Evolutionary conservation across 2,888 invertebrate genomes (phyloP).

Genomic region (Cataglyphis cursor): DNA sequence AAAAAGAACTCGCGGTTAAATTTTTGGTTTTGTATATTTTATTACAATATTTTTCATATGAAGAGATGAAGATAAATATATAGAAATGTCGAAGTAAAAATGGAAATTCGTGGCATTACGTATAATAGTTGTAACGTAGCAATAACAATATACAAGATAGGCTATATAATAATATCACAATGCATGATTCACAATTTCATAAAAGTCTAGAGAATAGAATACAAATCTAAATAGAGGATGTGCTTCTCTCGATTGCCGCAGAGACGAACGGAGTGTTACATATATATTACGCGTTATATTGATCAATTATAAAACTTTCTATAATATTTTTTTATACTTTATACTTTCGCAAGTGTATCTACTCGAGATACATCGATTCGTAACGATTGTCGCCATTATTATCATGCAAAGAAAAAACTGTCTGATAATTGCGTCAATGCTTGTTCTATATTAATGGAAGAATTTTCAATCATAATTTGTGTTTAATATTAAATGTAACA

Average conservation of each 20-base stretch:
- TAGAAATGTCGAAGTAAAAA: slow-evolving; percentile 86
- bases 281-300: slow-evolving; percentile 39
- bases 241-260: slow-evolving; percentile 51
- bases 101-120: slow-evolving; percentile 84
- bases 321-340: slow-evolving; percentile 14
- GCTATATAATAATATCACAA: slow-evolving; percentile 87
- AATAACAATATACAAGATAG: slow-evolving; percentile 84
- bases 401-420: slow-evolving; percentile 48
- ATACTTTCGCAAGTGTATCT: slow-evolving; percentile 65
- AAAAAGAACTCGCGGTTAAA: background rate
- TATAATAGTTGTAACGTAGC: slow-evolving; percentile 73
- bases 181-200: slow-evolving; percentile 86
- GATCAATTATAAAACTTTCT: slow-evolving; percentile 67
- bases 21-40: slow-evolving; percentile 82
- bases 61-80: slow-evolving; percentile 86
- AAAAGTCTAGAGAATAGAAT: slow-evolving; percentile 82
- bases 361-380: slow-evolving; percentile 56
- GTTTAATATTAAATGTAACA: background rate
- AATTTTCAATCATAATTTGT: background rate
- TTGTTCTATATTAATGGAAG: background rate
- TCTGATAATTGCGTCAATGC: background rate
- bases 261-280: slow-evolving; percentile 58
- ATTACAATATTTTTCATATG: slow-evolving; percentile 86
- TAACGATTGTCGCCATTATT: slow-evolving; percentile 61
- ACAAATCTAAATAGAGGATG: slow-evolving; percentile 70